These are phyloP conservation scores for Falco columbarius DNA, from an alignment of 2,797 vertebrate genomes.

Conservation along the genomic window DNA sequence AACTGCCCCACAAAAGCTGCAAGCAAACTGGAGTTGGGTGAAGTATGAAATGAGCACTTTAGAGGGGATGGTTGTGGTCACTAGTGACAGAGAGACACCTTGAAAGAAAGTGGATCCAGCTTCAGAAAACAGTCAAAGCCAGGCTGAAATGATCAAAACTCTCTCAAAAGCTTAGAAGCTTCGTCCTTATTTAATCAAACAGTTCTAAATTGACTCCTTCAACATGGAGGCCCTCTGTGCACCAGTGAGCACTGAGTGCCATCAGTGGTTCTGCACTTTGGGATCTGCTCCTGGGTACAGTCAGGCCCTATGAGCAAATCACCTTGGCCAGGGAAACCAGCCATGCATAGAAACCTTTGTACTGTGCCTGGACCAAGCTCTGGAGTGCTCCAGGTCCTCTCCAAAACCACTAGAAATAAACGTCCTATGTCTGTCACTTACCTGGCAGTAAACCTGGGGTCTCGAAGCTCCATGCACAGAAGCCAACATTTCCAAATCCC, in stretches of 20 bases:
- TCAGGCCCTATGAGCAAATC: not conserved
- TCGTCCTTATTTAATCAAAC: not conserved
- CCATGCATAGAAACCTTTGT: not conserved
- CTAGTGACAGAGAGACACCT: not conserved
- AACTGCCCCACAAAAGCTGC: not conserved
- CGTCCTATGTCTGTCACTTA: not conserved
- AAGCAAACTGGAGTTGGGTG: not conserved
- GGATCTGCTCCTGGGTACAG: not conserved
- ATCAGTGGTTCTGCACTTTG: fast-evolving
- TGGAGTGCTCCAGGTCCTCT: not conserved
- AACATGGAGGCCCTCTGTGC: not conserved
- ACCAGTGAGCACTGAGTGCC: not conserved
- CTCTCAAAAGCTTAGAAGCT: not conserved
- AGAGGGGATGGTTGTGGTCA: not conserved
- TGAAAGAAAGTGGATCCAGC: not conserved
- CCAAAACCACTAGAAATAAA: not conserved
- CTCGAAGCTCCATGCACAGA: not conserved
- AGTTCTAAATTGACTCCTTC: not conserved
- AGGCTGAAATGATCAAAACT: not conserved
- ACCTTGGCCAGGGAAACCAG: not conserved
- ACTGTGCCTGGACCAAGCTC: not conserved
- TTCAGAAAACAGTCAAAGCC: not conserved
- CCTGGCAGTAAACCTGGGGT: not conserved
- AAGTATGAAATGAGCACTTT: not conserved
- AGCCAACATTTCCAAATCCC: not conserved